These are phyloP conservation scores for Volucella inflata DNA, from an alignment of 2,888 invertebrate species.

Conservation along the genomic window DNA sequence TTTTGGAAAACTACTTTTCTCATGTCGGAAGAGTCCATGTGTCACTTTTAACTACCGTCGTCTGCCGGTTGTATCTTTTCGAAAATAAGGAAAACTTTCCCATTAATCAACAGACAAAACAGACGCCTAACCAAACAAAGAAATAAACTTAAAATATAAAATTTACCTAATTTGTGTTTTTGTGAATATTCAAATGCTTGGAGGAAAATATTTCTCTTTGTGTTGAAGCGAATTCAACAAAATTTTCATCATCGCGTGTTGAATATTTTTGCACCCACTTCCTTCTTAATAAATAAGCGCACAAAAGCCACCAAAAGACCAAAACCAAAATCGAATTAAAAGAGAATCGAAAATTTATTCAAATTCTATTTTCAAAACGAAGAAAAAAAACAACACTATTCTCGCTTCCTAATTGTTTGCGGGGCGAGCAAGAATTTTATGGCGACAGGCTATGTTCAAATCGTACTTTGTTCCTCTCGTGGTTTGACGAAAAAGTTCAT, in stretches of 20 bases:
- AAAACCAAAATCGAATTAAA: not conserved
- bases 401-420: slow-evolving; percentile 46
- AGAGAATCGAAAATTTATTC: slow-evolving; percentile 13
- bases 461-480: slow-evolving; percentile 22
- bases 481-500: not conserved
- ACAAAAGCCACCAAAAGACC: not conserved
- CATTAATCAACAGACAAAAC: not conserved
- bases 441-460: slow-evolving; percentile 14
- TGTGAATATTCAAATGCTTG: not conserved
- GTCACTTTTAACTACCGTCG: no score
- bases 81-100: not conserved
- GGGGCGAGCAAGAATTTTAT: slow-evolving; percentile 38
- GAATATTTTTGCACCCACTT: slow-evolving; percentile 27
- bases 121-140: slow-evolving; percentile 10
- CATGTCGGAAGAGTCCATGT: no score
- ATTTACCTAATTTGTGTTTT: slow-evolving; percentile 4
- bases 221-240: slow-evolving; percentile 24
- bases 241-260: slow-evolving; percentile 13
- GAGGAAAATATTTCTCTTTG: slow-evolving; percentile 41
- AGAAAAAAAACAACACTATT: slow-evolving; percentile 26
- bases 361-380: slow-evolving; percentile 48
- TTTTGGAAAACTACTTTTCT: no score
- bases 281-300: slow-evolving; percentile 39
- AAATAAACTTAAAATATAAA: not conserved
- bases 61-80: not conserved